Evolutionary conservation across 2,888 invertebrate genomes (phyloP), one percentile per base, ranked within the genome.

Genomic region (Thecophora atra): DNA sequence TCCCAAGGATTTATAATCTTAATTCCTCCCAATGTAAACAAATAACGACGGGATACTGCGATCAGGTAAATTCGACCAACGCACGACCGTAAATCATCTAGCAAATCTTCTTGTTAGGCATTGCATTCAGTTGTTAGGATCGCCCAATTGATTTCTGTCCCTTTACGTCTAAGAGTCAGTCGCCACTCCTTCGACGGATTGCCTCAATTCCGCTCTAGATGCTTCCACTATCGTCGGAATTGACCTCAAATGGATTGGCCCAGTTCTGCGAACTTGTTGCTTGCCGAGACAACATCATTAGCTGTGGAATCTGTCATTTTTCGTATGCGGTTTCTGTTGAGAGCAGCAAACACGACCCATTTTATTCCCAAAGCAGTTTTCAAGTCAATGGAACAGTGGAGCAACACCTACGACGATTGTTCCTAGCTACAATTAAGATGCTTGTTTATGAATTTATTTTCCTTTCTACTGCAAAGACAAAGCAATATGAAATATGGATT

Each of bases 251-350:
- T 52, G 30, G 62, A 52, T 21, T 58, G 58, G 58, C 4, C 63
- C 47, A 63, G 52, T 70, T 70, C 70, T 70, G 37, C 62, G 70
- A 70, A 70, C 30, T 63, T 52, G 28, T 44, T 63, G 28, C 51
- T 70, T 52, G 63, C 37, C 24, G 47, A 70, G 62, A 70, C 70
- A 70, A 63, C 70, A 70, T 62, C 62, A 70, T 70, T 62, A 62
- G 63, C 63, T 37, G 24, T 24, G 21, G 13, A 51, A 30, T 60
- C 15, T 54, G 54, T 54, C 24, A 24, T 58, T 58, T 58, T 58
- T 13, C 26, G 28, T 15, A 26, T 58, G 58, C 28, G 15, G 58
- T 11, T 58, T 7, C 24, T 64, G 26, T 47, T 64, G 64, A 47
- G 21, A 64, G 21, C 47, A 44, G 47, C 47, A 64, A 47, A 17